These are phyloP conservation scores for Sapajus apella DNA, from an alignment of 2,113 vertebrate genomes.

Conservation along the genomic window DNA sequence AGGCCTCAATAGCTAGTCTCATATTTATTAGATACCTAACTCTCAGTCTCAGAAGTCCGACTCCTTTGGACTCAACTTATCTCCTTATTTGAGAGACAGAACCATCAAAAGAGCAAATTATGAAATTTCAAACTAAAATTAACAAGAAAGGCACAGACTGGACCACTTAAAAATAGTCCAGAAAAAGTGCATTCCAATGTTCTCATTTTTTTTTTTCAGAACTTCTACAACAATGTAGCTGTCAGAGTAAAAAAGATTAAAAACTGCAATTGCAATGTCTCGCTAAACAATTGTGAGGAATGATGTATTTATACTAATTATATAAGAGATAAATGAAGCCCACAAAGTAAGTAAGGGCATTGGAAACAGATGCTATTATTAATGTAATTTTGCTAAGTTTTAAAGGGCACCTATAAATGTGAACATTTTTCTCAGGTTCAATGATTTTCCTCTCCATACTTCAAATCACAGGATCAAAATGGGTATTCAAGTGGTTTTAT, in stretches of 20 bases:
- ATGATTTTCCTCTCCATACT: background rate
- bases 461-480: background rate
- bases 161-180: background rate
- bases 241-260: background rate
- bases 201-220: background rate
- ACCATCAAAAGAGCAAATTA: background rate
- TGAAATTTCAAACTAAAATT: background rate
- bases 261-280: background rate
- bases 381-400: background rate
- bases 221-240: background rate
- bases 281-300: background rate
- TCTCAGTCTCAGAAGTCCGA: background rate
- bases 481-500: background rate
- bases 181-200: background rate
- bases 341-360: background rate
- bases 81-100: background rate
- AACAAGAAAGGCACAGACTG: background rate
- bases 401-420: background rate
- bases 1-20: background rate
- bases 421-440: background rate
- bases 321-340: background rate
- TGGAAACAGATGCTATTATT: background rate
- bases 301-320: background rate
- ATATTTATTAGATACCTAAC: background rate
- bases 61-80: background rate